Percentiles rank a stretch among this genome's conserved stretches.
Conservation (phyloP, 2,888 invertebrate species). For the Drosophila anomelani region DNA sequence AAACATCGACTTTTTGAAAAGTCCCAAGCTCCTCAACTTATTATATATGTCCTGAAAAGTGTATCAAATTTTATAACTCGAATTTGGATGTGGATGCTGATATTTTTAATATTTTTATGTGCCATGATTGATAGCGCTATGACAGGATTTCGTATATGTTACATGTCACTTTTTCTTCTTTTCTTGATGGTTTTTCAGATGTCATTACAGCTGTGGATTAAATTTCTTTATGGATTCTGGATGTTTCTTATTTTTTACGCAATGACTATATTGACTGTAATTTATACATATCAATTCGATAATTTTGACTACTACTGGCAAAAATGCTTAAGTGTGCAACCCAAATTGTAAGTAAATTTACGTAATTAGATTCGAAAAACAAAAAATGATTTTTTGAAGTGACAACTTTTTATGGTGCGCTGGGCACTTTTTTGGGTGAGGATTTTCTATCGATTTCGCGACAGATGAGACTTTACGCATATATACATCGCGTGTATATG, state of each 20-base stretch:
- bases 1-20: slow-evolving; percentile 45
- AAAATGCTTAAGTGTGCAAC: slow-evolving; percentile 89
- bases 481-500: too few species aligned
- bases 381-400: too few species aligned
- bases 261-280: slow-evolving; percentile 95
- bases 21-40: slow-evolving; percentile 47
- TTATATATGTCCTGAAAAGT: slow-evolving; percentile 86
- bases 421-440: too few species aligned
- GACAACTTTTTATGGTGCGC: too few species aligned
- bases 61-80: slow-evolving; percentile 91
- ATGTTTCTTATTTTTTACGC: slow-evolving; percentile 97
- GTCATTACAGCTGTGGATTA: slow-evolving; percentile 95
- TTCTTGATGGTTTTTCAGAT: slow-evolving; percentile 97
- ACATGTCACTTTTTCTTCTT: slow-evolving; percentile 97
- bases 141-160: slow-evolving; percentile 97
- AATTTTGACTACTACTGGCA: slow-evolving; percentile 93
- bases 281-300: slow-evolving; percentile 98
- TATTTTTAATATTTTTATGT: slow-evolving; percentile 95
- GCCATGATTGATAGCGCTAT: slow-evolving; percentile 95
- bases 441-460: too few species aligned
- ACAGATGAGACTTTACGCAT: too few species aligned
- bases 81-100: slow-evolving; percentile 98
- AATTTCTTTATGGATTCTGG: slow-evolving; percentile 97
- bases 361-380: too few species aligned
- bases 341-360: slow-evolving; percentile 88